Conservation (phyloP, 2,888 invertebrate species). For the Agonopterix heracliana region DNA sequence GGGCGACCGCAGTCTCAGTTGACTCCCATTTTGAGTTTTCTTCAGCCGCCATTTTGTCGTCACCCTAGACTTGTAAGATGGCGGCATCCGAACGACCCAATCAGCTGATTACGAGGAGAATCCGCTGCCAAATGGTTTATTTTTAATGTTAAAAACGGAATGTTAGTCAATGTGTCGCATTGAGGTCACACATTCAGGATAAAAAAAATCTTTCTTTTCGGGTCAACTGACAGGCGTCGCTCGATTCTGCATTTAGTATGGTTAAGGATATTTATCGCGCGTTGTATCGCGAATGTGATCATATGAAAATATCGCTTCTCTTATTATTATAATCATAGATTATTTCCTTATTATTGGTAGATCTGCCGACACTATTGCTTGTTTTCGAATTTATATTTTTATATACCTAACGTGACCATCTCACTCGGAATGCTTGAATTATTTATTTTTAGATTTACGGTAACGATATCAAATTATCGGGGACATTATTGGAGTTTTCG, state of each 20-base stretch:
- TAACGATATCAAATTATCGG: conserved; percentile 31
- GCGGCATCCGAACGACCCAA: conserved; percentile 63
- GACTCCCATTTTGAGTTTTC: conserved; percentile 39
- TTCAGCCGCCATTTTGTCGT: conserved; percentile 42
- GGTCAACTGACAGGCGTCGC: conserved; percentile 35
- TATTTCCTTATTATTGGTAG: conserved; percentile 45
- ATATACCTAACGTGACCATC: conserved; percentile 29
- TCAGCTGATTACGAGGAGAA: conserved; percentile 55
- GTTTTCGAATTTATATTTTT: conserved; percentile 36
- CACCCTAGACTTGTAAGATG: conserved; percentile 26
- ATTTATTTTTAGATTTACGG: conserved; percentile 60
- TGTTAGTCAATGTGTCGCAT: conserved; percentile 60
- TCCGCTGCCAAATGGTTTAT: conserved; percentile 50
- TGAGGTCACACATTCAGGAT: conserved; percentile 53
- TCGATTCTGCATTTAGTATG: conserved; percentile 48
- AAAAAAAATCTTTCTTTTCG: conserved; percentile 37
- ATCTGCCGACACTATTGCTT: conserved; percentile 61
- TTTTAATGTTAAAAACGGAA: conserved; percentile 45
- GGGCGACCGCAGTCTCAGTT: conserved; percentile 28
- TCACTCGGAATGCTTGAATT: conserved; percentile 45
- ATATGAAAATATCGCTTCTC: conserved; percentile 54
- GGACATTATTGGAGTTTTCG: conserved; percentile 39
- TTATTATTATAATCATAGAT: conserved; percentile 52
- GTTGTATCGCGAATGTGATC: conserved; percentile 57
- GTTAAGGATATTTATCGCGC: conserved; percentile 48